phyloP scores from a whole-genome alignment of 1,140 invertebrate species.

The Metaphire vulgaris region DNA sequence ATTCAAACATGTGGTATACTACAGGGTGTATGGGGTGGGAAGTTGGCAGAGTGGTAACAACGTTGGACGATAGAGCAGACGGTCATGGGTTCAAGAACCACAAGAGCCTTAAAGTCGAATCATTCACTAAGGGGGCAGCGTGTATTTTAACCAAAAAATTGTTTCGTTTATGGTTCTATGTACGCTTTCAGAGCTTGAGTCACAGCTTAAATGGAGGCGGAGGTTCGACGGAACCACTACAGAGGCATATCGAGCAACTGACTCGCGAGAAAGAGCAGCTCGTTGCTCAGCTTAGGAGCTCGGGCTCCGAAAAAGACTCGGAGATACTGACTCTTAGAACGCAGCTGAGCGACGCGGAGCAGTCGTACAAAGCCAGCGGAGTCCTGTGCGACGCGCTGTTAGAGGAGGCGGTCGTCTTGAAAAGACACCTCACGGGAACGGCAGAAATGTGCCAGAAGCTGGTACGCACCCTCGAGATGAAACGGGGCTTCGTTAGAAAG shows the following conservation, averaged over 20 bases:
- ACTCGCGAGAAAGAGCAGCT: background rate
- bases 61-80: no score
- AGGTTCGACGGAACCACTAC: background rate
- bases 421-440: background rate
- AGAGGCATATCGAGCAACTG: background rate
- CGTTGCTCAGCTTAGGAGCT: background rate
- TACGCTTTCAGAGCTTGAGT: background rate
- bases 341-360: background rate
- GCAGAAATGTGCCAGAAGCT: background rate
- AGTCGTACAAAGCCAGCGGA: background rate
- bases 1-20: no score
- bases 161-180: no score
- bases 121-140: no score
- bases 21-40: no score
- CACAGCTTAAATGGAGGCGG: background rate
- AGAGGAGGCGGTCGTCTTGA: background rate
- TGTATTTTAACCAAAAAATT: no score
- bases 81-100: no score
- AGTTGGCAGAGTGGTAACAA: no score
- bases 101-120: no score
- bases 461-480: background rate
- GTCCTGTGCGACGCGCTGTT: background rate
- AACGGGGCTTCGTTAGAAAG: background rate
- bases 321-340: background rate
- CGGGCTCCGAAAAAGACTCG: background rate